A percentile compares a stretch with the other conserved stretches of the same genome.
Conservation (phyloP, 2,797 vertebrate genomes). For the Argentina silus region DNA sequence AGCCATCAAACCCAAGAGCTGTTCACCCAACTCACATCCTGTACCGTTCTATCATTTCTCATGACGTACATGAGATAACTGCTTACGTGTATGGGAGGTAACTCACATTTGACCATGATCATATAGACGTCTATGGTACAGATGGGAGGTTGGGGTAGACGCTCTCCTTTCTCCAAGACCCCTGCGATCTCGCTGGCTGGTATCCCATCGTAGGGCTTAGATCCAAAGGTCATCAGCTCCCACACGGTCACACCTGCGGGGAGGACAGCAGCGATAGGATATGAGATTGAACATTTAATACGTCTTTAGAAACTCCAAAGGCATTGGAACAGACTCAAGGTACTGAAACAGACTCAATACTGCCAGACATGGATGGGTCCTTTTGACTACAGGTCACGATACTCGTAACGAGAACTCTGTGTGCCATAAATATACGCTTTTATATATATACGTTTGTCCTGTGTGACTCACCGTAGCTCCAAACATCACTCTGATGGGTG, state of each 20-base stretch:
- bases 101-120: slow-evolving; percentile 98
- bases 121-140: slow-evolving; percentile 97
- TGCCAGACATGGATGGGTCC: no score
- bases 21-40: no score
- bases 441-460: background rate
- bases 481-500: slow-evolving; percentile 96
- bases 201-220: slow-evolving; percentile 91
- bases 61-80: no score
- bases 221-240: slow-evolving; percentile 97
- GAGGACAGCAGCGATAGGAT: background rate
- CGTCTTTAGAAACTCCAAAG: background rate
- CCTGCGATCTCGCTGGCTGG: slow-evolving; percentile 87
- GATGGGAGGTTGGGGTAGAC: slow-evolving; percentile 90
- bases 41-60: no score
- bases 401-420: no score
- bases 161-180: slow-evolving; percentile 91
- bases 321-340: no score
- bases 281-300: background rate
- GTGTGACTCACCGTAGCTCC: slow-evolving; percentile 91
- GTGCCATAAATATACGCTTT: no score
- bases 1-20: background rate
- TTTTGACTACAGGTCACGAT: no score
- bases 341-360: no score
- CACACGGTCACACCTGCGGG: slow-evolving; percentile 89
- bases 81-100: background rate